Evolutionary conservation across 2,888 invertebrate species (phyloP).

Genomic region (Agrotis segetum): DNA sequence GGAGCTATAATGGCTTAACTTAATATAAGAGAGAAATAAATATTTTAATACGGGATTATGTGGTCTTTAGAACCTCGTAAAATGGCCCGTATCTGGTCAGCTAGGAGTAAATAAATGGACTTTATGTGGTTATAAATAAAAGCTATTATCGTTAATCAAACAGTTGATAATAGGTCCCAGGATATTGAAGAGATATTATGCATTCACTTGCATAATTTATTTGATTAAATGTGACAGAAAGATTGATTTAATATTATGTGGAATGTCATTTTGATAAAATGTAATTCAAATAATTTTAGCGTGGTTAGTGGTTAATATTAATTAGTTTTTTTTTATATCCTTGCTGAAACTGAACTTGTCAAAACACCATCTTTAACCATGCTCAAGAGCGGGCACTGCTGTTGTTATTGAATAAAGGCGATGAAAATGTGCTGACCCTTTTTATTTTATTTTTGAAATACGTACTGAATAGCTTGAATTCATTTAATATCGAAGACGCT

Average conservation of each 20-base stretch:
- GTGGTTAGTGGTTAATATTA: too few relatives aligned
- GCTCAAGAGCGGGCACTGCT: too few relatives aligned
- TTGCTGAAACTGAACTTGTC: too few relatives aligned
- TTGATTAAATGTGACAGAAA: constrained; percentile 9
- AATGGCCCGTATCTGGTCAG: constrained; percentile 9
- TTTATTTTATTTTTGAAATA: too few relatives aligned
- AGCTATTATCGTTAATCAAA: constrained; percentile 29
- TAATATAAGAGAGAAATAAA: constrained; percentile 11
- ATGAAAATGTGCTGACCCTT: too few relatives aligned
- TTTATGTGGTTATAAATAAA: neutral
- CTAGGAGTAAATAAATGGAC: neutral
- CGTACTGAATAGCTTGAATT: too few relatives aligned
- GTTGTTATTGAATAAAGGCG: too few relatives aligned
- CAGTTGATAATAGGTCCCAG: constrained; percentile 13
- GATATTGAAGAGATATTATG: constrained; percentile 3
- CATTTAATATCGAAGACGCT: too few relatives aligned
- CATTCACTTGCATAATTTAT: constrained; percentile 12
- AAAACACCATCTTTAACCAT: too few relatives aligned
- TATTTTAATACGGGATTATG: constrained; percentile 12
- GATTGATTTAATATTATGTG: neutral
- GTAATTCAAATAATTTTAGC: neutral
- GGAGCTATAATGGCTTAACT: constrained; percentile 28
- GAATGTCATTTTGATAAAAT: neutral
- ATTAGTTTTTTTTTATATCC: too few relatives aligned
- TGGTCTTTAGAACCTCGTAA: constrained; percentile 6